phyloP scores from a whole-genome alignment of 2,888 invertebrate genomes.

The Odontothrips loti region DNA sequence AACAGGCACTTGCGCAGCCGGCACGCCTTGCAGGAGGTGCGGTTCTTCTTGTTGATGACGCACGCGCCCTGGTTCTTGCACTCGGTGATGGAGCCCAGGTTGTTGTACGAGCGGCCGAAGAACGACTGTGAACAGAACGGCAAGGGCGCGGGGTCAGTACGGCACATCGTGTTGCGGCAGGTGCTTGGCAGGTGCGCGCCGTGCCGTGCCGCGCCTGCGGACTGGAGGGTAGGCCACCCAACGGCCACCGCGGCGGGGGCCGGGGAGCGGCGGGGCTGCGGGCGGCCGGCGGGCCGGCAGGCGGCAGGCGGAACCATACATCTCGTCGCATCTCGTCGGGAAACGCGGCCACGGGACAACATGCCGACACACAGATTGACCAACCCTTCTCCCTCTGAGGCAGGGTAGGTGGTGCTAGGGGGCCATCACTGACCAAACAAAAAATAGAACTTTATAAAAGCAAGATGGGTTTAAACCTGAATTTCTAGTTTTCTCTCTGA shows the following conservation, averaged over 20 bases:
- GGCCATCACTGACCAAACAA: no score
- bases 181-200: not conserved
- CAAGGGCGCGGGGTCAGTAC: constrained; percentile 36
- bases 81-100: constrained; percentile 79
- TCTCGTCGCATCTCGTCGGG: no score
- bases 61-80: constrained; percentile 90
- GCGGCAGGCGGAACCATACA: not conserved
- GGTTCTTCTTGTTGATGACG: constrained; percentile 87
- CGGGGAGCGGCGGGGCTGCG: not conserved
- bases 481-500: no score
- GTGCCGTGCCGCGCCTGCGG: not conserved
- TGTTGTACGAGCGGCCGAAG: constrained; percentile 89
- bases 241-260: not conserved
- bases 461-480: no score
- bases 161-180: not conserved
- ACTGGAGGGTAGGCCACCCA: not conserved
- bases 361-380: no score
- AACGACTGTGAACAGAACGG: constrained; percentile 72
- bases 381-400: no score
- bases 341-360: no score
- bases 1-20: constrained; percentile 77
- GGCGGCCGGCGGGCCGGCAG: not conserved
- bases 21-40: constrained; percentile 88
- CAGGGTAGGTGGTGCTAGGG: no score
- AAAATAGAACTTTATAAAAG: no score